Evolutionary conservation across 2,888 invertebrate species (phyloP).

Genomic region (Rhimphoctona megacephalus): DNA sequence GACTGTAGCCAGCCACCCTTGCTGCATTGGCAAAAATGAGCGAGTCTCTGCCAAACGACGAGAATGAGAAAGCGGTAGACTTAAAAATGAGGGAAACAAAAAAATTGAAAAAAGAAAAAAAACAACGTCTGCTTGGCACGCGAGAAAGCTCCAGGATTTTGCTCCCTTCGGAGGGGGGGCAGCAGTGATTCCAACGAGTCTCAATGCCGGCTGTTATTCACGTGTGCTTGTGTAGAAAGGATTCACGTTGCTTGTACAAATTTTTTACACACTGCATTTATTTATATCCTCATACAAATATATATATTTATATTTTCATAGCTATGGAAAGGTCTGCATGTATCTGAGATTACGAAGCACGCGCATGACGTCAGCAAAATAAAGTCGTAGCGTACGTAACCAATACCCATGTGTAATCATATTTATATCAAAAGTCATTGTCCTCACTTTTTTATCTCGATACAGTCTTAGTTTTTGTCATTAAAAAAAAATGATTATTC

Average conservation of each 20-base stretch:
- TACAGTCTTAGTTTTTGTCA: too few relatives aligned
- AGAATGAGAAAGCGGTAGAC: constrained; percentile 32
- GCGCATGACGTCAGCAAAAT: too few relatives aligned
- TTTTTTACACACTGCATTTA: not conserved
- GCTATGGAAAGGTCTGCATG: not conserved
- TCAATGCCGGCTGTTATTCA: constrained; percentile 43
- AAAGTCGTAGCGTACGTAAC: too few relatives aligned
- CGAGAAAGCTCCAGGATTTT: constrained; percentile 34
- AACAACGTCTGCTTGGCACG: constrained; percentile 27
- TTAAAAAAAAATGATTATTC: too few relatives aligned
- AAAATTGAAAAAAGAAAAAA: constrained; percentile 18
- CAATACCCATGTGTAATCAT: too few relatives aligned
- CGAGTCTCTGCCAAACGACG: constrained; percentile 57
- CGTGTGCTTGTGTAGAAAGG: constrained; percentile 39
- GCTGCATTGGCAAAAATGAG: constrained; percentile 54
- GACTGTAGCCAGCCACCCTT: constrained; percentile 38
- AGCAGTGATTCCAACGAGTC: constrained; percentile 30
- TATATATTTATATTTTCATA: not conserved
- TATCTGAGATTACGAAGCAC: too few relatives aligned
- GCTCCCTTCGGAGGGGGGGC: not conserved
- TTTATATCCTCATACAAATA: not conserved
- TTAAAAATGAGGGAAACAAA: constrained; percentile 15
- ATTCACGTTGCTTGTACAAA: constrained; percentile 29
- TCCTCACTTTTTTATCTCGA: too few relatives aligned
- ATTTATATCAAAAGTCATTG: too few relatives aligned